Conservation (phyloP, 2,797 vertebrate species). For the Dicrostonyx torquatus region DNA sequence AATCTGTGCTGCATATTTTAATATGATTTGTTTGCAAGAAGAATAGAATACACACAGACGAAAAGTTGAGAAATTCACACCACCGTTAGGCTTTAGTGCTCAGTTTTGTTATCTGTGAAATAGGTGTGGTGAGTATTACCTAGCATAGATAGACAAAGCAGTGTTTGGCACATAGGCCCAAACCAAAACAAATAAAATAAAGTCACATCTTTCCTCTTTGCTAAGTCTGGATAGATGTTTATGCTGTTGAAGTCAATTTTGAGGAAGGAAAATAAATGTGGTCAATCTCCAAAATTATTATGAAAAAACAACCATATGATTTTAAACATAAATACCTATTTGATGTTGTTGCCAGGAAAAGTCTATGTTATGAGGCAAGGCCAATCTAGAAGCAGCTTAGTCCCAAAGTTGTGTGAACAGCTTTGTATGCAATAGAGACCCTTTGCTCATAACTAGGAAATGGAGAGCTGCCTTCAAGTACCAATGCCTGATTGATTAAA, state of each 20-base stretch:
- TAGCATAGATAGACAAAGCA: background rate
- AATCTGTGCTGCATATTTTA: slow-evolving; percentile 70
- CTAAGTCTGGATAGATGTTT: slow-evolving; percentile 29
- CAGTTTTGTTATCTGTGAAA: slow-evolving; percentile 47
- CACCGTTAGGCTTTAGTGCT: background rate
- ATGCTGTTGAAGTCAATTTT: background rate
- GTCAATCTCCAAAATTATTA: slow-evolving; percentile 58
- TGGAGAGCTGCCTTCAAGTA: slow-evolving; percentile 1
- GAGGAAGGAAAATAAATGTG: slow-evolving; percentile 14
- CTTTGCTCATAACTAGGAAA: slow-evolving; percentile 38
- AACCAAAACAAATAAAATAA: background rate
- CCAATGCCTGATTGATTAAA: slow-evolving; percentile 15
- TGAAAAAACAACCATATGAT: slow-evolving; percentile 50
- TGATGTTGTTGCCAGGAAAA: slow-evolving; percentile 56
- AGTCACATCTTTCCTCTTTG: background rate
- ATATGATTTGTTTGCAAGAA: slow-evolving; percentile 67
- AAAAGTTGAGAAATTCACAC: background rate
- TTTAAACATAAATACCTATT: slow-evolving; percentile 46
- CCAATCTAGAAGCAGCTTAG: slow-evolving; percentile 45
- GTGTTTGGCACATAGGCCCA: background rate
- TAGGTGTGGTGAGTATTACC: slow-evolving; percentile 5
- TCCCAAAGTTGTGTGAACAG: slow-evolving; percentile 27
- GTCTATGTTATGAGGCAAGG: slow-evolving; percentile 28
- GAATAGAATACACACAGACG: slow-evolving; percentile 39
- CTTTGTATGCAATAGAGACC: background rate